Conservation (phyloP, 1,140 invertebrate genomes). For the Brachionus manjavacas region DNA sequence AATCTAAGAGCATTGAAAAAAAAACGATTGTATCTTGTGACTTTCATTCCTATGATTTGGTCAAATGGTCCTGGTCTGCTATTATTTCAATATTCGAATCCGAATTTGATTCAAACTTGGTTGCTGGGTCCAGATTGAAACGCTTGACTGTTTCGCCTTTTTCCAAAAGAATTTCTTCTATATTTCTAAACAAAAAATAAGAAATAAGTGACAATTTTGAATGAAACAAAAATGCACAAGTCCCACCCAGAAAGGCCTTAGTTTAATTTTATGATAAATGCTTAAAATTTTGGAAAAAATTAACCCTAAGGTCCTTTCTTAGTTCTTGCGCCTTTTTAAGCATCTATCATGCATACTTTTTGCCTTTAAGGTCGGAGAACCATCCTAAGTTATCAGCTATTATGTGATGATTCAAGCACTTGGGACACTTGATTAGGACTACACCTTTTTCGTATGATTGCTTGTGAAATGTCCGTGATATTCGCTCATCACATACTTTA, state of each 20-base stretch:
- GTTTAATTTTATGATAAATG: background rate
- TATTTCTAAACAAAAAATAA: conserved; percentile 61
- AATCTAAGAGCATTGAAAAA: background rate
- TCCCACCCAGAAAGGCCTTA: background rate
- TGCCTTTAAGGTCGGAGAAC: conserved; percentile 71
- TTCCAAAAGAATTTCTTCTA: conserved; percentile 73
- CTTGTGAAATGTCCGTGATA: conserved; percentile 73
- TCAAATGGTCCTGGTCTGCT: background rate
- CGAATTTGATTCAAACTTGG: background rate
- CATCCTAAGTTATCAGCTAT: conserved; percentile 87
- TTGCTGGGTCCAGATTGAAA: conserved; percentile 16
- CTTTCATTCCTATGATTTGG: background rate
- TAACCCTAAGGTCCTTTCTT: background rate
- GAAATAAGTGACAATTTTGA: background rate
- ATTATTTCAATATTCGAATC: conserved; percentile 31
- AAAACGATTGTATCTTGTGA: background rate
- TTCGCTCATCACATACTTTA: conserved; percentile 72
- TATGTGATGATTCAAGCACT: conserved; percentile 77
- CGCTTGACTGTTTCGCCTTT: conserved; percentile 73
- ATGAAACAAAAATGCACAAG: background rate
- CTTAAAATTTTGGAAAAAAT: background rate
- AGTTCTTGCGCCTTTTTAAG: background rate
- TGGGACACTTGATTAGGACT: conserved; percentile 76
- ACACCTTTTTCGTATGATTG: conserved; percentile 77
- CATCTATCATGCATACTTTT: conserved; percentile 55